Evolutionary conservation across 2,888 invertebrate species (phyloP).

Genomic region (Volucella zonaria): DNA sequence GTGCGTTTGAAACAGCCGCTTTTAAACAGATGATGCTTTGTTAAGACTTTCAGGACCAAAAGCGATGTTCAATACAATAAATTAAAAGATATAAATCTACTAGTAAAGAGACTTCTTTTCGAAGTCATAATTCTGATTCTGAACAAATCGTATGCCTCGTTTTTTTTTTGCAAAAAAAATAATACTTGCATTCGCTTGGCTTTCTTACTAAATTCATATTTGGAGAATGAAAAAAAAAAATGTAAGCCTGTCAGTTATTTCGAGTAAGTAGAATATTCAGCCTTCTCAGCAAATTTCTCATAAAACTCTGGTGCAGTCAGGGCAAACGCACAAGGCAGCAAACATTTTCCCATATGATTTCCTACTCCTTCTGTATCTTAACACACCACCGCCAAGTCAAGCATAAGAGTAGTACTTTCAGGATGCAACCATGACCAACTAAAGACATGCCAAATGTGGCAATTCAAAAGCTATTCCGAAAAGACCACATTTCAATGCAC

Average conservation of each 20-base stretch:
- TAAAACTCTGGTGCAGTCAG: conserved; percentile 27
- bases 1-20: too few species aligned
- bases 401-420: conserved; percentile 65
- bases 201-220: background rate
- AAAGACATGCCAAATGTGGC: conserved; percentile 74
- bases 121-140: too few species aligned
- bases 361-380: conserved; percentile 52
- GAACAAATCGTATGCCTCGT: too few species aligned
- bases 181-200: background rate
- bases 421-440: conserved; percentile 74
- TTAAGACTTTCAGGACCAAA: too few species aligned
- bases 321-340: background rate
- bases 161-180: background rate
- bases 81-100: too few species aligned
- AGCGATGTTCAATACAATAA: too few species aligned
- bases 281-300: conserved; percentile 37
- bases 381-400: conserved; percentile 37
- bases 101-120: too few species aligned
- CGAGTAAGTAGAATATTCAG: too few species aligned
- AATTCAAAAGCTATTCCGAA: conserved; percentile 74
- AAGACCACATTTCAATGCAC: conserved; percentile 73
- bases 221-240: conserved; percentile 4
- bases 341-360: conserved; percentile 70
- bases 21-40: too few species aligned
- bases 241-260: too few species aligned